Base-by-base conservation (phyloP, 2,888 invertebrate genomes). In the Leucophenga montana region DNA sequence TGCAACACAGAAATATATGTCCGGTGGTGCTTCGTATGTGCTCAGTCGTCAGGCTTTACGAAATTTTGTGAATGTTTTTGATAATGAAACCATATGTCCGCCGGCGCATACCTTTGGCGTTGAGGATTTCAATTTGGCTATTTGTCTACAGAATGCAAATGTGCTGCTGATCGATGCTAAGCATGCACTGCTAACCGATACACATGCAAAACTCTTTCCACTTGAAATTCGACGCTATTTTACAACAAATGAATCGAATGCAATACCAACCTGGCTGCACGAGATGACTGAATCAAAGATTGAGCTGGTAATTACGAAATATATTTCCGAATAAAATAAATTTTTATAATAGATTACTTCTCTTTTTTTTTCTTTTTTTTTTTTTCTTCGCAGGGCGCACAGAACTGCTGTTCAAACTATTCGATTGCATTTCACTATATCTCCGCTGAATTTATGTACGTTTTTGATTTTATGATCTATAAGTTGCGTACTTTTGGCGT, bases 361-460 rank as follows among this genome's bases (percentile, higher is more conserved):
- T 46, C 14, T 56, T 11, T 1, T 59, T 33, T 31, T 9, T 22
- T 8, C 16, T 18, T 56, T 11, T 1, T 59, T 33, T 31, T 9
- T 22, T 8, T 18, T 27, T 27, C 46, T 61, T 18, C 89, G n/a
- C 88, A 95, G 93, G 97, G 97, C 9, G 90, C 95, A 75, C 90
- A 95, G 75, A 93, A 95, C 78, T 97, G 97, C 86, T 97, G 97
- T 86, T 96, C 96, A 0, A 97, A 98, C 86, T 95, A 95, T 87
- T 97, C 98, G 0, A 92, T 98, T 11, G 95, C 97, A 0, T 98
- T 99, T 90, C 98, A 99, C 89, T 98, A 98, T 89, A 94, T 98
- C 0, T 91, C 91, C 6, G 96, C 97, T 0, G 94, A 96, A 82
- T 92, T 94, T 88, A 97, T 99, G 97, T 97, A 98, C 86, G 95